These are phyloP conservation scores for Tribolium castaneum DNA, from an alignment of 1,140 invertebrate species.

Conservation along the genomic window DNA sequence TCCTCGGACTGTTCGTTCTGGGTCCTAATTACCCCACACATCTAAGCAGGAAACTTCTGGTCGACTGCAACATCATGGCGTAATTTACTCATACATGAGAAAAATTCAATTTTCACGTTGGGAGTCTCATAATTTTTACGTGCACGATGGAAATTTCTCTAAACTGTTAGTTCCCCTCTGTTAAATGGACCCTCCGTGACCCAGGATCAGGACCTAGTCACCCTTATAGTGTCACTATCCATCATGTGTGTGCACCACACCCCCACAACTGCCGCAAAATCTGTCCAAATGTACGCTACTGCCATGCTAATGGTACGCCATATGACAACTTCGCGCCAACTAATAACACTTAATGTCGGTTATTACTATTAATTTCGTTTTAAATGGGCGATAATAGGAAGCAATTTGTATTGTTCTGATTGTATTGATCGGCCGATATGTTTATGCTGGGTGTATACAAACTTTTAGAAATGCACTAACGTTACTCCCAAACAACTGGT, in stretches of 20 bases:
- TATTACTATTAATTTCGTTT: conserved; percentile 39
- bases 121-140: background rate
- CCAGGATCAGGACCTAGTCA: conserved; percentile 38
- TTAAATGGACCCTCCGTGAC: conserved; percentile 23
- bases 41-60: conserved; percentile 13
- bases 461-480: no score
- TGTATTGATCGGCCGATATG: background rate
- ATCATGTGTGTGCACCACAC: conserved; percentile 50
- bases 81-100: background rate
- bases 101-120: background rate
- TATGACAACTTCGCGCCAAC: conserved; percentile 49
- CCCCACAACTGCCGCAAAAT: conserved; percentile 52
- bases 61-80: conserved; percentile 5
- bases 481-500: no score
- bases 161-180: conserved; percentile 6
- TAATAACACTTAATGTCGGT: conserved; percentile 46
- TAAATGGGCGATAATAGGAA: background rate
- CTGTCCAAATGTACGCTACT: conserved; percentile 15
- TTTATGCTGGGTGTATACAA: no score
- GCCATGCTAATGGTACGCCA: conserved; percentile 46
- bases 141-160: background rate
- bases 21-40: conserved; percentile 5
- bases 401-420: background rate
- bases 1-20: background rate
- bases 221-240: conserved; percentile 46